phyloP scores from a whole-genome alignment of 2,113 vertebrate species.

The Myodes glareolus region DNA sequence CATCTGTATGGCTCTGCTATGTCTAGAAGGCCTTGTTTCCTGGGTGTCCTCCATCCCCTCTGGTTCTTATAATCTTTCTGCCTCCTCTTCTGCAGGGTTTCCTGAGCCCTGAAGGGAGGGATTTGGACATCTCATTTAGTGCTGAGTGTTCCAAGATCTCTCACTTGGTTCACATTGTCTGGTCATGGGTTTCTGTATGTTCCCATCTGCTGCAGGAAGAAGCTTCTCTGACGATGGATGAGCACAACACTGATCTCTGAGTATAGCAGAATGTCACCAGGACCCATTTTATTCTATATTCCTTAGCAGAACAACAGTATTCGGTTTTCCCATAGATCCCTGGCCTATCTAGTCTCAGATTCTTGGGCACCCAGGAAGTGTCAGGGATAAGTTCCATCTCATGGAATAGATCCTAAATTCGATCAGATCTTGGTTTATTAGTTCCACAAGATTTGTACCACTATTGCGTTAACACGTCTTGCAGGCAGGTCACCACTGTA shows the following conservation, averaged over 20 bases:
- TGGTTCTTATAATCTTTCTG: background rate
- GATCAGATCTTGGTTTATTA: background rate
- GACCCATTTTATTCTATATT: background rate
- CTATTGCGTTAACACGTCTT: background rate
- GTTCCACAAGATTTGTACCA: background rate
- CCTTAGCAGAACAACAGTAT: background rate
- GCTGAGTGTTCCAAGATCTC: background rate
- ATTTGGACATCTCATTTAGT: background rate
- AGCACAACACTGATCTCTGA: background rate
- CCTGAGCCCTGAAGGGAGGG: background rate
- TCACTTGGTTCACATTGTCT: background rate
- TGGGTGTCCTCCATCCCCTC: background rate
- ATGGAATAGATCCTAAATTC: background rate
- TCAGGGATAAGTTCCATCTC: background rate
- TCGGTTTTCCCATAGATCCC: background rate
- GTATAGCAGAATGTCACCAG: background rate
- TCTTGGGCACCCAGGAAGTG: background rate
- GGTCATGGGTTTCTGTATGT: background rate
- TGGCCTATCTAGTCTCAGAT: background rate
- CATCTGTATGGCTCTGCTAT: background rate
- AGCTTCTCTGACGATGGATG: background rate
- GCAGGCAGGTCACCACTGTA: background rate
- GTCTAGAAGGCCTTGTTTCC: background rate
- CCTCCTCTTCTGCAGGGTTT: background rate
- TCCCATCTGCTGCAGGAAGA: background rate